Evolutionary conservation across 2,888 invertebrate genomes (phyloP).

Genomic region (Euplexia lucipara): DNA sequence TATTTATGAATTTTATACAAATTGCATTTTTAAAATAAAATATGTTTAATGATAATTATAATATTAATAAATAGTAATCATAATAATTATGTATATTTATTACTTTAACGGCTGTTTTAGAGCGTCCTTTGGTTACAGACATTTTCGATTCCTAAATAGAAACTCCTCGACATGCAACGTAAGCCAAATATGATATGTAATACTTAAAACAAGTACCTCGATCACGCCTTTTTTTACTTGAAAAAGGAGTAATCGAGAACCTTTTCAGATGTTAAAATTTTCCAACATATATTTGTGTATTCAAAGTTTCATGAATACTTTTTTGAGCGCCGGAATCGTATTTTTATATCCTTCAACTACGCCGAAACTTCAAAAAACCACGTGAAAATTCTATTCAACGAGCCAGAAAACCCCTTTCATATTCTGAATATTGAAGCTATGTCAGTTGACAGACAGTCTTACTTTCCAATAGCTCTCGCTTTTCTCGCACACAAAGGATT

Average conservation of each 20-base stretch:
- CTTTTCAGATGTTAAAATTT: neutral
- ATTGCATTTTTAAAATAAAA: neutral
- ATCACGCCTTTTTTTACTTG: too few relatives aligned
- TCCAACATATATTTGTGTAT: too few relatives aligned
- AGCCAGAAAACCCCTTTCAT: slow-evolving; percentile 1
- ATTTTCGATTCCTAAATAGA: too few relatives aligned
- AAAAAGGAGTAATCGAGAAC: neutral
- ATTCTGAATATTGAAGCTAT: slow-evolving; percentile 27
- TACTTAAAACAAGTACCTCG: too few relatives aligned
- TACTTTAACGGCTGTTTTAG: too few relatives aligned
- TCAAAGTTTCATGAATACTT: neutral
- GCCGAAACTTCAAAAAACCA: neutral
- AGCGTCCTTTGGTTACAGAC: too few relatives aligned
- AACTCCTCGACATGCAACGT: too few relatives aligned
- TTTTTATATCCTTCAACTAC: neutral
- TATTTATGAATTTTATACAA: too few relatives aligned
- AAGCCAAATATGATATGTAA: too few relatives aligned
- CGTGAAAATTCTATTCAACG: neutral
- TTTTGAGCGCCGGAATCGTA: neutral
- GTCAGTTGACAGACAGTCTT: slow-evolving; percentile 44
- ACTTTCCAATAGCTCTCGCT: slow-evolving; percentile 25
- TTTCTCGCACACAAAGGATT: slow-evolving; percentile 22
- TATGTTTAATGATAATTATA: too few relatives aligned
- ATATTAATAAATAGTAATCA: too few relatives aligned
- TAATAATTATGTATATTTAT: too few relatives aligned